A percentile compares a stretch with the other conserved stretches of the same genome.
Evolutionary conservation across 1,140 invertebrate species (phyloP).

Genomic region (Hylaeus volcanicus): DNA sequence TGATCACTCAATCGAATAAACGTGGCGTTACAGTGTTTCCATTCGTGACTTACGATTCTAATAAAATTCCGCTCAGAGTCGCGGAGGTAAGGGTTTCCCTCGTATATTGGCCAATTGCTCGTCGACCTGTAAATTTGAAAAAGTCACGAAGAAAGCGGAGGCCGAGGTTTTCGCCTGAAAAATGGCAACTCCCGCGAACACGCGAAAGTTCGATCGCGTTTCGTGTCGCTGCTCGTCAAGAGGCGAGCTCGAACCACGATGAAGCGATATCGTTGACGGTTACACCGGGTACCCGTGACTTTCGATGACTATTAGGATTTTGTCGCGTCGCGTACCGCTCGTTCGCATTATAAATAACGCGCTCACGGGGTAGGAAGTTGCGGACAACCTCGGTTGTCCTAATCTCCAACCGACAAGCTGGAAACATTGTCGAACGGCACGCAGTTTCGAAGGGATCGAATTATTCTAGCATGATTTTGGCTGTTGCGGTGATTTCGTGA

Average conservation of each 20-base stretch:
- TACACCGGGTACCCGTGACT: constrained; percentile 24
- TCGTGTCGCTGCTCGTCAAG: constrained; percentile 54
- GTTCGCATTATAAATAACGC: not conserved
- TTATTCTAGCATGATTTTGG: constrained; percentile 29
- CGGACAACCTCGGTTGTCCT: not conserved
- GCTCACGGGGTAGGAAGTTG: not conserved
- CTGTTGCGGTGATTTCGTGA: constrained; percentile 5
- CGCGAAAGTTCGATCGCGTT: constrained; percentile 63
- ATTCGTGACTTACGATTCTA: too few relatives aligned
- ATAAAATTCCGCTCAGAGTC: too few relatives aligned
- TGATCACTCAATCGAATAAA: too few relatives aligned
- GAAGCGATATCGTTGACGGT: constrained; percentile 44
- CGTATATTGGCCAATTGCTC: not conserved
- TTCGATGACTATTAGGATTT: constrained; percentile 37
- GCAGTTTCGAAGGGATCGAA: constrained; percentile 3
- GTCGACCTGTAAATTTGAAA: constrained; percentile 14
- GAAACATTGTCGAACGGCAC: not conserved
- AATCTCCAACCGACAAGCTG: not conserved
- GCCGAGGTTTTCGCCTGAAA: constrained; percentile 23
- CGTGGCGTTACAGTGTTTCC: too few relatives aligned
- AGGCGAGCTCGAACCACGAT: constrained; percentile 48
- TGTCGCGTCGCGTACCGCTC: not conserved
- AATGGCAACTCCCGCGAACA: constrained; percentile 28
- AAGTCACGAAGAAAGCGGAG: constrained; percentile 14
- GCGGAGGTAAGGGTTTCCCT: not conserved